phyloP scores from a whole-genome alignment of 2,113 vertebrate species.

The Mirza zaza region DNA sequence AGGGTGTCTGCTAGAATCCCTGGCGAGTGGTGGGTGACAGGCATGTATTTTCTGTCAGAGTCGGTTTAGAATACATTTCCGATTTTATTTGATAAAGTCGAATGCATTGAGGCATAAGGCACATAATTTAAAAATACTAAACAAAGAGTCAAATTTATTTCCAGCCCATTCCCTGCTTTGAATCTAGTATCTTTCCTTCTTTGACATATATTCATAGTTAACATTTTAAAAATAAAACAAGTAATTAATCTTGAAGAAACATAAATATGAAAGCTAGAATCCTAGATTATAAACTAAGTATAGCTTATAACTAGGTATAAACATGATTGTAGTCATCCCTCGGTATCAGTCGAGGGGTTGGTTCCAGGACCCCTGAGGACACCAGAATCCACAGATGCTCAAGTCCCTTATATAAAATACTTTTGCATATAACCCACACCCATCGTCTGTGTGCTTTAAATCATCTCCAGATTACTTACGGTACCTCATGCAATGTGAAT shows the following conservation, averaged over 20 bases:
- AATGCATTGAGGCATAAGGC: not conserved
- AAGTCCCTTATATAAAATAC: not conserved
- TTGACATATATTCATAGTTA: not conserved
- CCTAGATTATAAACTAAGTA: not conserved
- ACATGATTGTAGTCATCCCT: not conserved
- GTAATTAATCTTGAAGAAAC: not conserved
- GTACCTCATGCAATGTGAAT: not conserved
- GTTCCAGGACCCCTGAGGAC: not conserved
- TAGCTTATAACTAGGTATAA: not conserved
- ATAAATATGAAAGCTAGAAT: not conserved
- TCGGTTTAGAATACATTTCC: not conserved
- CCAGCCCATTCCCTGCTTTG: not conserved
- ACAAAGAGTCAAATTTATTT: not conserved
- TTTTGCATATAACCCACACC: not conserved
- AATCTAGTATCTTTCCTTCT: not conserved
- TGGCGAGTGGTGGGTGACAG: not conserved
- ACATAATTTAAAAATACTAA: not conserved
- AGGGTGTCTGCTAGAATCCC: not conserved
- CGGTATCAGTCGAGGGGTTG: not conserved
- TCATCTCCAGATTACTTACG: not conserved
- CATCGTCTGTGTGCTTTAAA: not conserved
- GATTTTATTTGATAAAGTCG: not conserved
- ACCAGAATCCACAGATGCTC: not conserved
- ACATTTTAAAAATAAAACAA: not conserved
- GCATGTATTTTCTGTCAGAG: not conserved